Conservation (phyloP, 2,888 invertebrate species). For the Megaustenia siamemsis region DNA sequence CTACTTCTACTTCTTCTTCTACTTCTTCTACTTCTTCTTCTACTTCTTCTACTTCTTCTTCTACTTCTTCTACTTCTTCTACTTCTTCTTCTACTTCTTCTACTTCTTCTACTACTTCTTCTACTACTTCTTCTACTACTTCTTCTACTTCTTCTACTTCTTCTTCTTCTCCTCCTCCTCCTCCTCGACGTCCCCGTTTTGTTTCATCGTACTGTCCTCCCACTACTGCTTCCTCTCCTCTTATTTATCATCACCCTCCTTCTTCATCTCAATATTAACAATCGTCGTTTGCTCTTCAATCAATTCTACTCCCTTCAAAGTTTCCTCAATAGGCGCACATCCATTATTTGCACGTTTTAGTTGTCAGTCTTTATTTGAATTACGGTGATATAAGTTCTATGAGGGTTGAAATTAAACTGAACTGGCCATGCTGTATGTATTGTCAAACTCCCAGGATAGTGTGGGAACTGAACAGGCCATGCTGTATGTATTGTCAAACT, state of each 20-base stretch:
- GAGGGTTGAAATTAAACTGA: no score
- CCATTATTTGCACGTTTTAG: no score
- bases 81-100: slow-evolving; percentile 12
- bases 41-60: not conserved
- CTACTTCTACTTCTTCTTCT: not conserved
- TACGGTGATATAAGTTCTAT: no score
- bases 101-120: slow-evolving; percentile 28
- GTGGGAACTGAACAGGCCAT: no score
- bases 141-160: not conserved
- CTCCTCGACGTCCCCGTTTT: not conserved
- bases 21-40: not conserved
- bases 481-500: no score
- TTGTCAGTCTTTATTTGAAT: no score
- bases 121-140: not conserved
- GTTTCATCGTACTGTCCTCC: not conserved
- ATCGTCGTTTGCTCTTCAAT: no score
- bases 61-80: not conserved
- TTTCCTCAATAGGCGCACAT: no score
- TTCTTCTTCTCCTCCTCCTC: not conserved
- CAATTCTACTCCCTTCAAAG: not conserved
- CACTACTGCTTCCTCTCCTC: not conserved
- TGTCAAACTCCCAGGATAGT: no score
- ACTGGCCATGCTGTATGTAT: no score
- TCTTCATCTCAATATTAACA: not conserved
- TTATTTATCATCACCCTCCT: not conserved